Conservation (phyloP, 1,140 invertebrate species). For the Drosophila tsacasi region DNA sequence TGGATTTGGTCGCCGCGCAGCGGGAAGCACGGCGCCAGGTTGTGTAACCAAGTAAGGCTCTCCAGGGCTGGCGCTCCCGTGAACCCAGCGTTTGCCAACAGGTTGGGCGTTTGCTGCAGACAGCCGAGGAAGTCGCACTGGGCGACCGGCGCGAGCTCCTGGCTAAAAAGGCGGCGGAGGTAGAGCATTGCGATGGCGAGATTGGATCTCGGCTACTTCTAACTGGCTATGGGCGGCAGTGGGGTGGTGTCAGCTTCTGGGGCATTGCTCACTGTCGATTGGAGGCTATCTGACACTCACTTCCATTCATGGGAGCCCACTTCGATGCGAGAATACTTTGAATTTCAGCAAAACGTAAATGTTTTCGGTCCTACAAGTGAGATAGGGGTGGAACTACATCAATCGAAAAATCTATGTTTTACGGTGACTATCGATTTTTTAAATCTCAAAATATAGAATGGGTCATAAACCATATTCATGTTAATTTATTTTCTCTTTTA, state of each 20-base stretch:
- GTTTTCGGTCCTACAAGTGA: neutral
- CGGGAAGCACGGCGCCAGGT: constrained; percentile 90
- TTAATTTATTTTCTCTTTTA: no score
- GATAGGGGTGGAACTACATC: neutral
- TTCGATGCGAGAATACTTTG: neutral
- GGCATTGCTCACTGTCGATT: constrained; percentile 28
- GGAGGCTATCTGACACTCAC: neutral
- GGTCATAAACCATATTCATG: no score
- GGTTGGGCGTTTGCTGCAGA: constrained; percentile 62
- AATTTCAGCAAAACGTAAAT: constrained; percentile 32
- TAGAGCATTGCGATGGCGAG: constrained; percentile 60
- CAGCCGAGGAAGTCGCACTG: constrained; percentile 68
- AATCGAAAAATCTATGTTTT: neutral
- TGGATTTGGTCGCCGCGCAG: constrained; percentile 89
- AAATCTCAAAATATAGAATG: neutral
- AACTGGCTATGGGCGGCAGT: constrained; percentile 8
- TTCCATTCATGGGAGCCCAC: constrained; percentile 41
- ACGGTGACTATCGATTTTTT: neutral
- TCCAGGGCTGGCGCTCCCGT: constrained; percentile 64
- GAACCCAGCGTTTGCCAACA: constrained; percentile 53
- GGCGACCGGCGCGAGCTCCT: constrained; percentile 63
- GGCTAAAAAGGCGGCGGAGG: constrained; percentile 75
- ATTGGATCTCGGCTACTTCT: neutral
- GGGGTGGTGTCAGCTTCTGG: neutral
- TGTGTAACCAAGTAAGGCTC: constrained; percentile 89